A percentile compares a stretch with the other conserved stretches of the same genome.
Conservation (phyloP, 2,113 vertebrate species). For the Eulemur rufifrons region DNA sequence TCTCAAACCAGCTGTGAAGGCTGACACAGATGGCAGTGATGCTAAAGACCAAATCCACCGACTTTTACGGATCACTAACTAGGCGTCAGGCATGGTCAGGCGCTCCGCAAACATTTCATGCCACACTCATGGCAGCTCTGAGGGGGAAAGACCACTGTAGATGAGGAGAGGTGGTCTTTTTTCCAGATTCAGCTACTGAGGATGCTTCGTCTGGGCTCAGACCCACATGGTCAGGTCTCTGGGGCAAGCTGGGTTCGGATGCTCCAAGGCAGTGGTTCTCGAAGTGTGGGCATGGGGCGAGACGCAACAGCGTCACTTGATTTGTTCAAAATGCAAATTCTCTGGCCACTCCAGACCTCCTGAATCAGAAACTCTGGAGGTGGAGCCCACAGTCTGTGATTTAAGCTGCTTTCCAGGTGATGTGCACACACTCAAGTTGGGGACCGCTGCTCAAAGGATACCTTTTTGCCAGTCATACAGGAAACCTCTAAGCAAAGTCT, state of each 20-base stretch:
- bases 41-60: not conserved
- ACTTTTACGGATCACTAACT: not conserved
- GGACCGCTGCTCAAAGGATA: not conserved
- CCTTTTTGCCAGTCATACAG: not conserved
- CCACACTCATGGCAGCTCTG: not conserved
- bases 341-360: not conserved
- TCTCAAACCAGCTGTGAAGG: not conserved
- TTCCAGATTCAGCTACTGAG: fast-evolving
- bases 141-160: not conserved
- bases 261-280: not conserved
- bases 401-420: not conserved
- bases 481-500: not conserved
- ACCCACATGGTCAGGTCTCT: fast-evolving
- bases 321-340: not conserved
- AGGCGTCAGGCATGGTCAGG: not conserved
- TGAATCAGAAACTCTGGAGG: not conserved
- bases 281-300: not conserved
- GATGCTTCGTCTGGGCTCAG: fast-evolving
- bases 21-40: fast-evolving
- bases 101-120: fast-evolving
- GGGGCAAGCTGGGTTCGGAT: not conserved
- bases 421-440: not conserved
- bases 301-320: not conserved
- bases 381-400: fast-evolving
- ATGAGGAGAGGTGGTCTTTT: not conserved